A percentile compares a stretch with the other conserved stretches of the same genome.
phyloP scores from a whole-genome alignment of 92 coral and sea anemone species.

The Chrysogorgia sp. region DNA sequence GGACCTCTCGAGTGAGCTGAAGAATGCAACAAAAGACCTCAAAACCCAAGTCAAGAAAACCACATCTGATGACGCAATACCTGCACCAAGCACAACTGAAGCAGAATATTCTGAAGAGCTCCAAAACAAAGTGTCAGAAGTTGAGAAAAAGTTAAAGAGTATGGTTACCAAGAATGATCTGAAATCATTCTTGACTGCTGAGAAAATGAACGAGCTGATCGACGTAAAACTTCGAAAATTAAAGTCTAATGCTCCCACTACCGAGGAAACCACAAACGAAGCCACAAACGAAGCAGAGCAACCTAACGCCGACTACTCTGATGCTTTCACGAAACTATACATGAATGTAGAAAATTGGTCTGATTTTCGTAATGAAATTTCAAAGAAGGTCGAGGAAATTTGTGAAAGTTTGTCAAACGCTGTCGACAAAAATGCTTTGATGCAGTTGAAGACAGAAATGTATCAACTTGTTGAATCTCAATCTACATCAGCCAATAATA shows the following conservation, averaged over 20 bases:
- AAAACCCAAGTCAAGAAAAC: conserved; percentile 1
- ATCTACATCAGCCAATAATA: not conserved
- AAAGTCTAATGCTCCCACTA: not conserved
- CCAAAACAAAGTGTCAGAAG: not conserved
- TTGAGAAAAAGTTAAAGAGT: conserved; percentile 15
- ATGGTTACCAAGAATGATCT: conserved; percentile 9
- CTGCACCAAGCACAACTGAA: not conserved
- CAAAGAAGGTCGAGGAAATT: conserved; percentile 13
- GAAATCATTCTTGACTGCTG: conserved; percentile 19
- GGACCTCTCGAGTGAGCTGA: not conserved
- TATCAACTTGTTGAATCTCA: not conserved
- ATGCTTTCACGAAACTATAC: not conserved
- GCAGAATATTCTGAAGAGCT: not conserved
- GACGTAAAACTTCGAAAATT: conserved; percentile 30
- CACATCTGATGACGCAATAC: not conserved
- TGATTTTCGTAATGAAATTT: conserved; percentile 24
- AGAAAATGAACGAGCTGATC: conserved; percentile 27
- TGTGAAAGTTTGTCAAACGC: conserved; percentile 13
- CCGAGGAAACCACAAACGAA: not conserved
- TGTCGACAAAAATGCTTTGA: conserved; percentile 7
- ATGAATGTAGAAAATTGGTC: not conserved
- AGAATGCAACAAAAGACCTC: not conserved
- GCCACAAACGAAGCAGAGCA: not conserved
- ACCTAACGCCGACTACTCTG: not conserved
- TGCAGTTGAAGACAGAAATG: conserved; percentile 11